Evolutionary conservation across 1,140 invertebrate genomes (phyloP), one percentile per base, ranked within the genome.

Genomic region (Parapsyche elsis): DNA sequence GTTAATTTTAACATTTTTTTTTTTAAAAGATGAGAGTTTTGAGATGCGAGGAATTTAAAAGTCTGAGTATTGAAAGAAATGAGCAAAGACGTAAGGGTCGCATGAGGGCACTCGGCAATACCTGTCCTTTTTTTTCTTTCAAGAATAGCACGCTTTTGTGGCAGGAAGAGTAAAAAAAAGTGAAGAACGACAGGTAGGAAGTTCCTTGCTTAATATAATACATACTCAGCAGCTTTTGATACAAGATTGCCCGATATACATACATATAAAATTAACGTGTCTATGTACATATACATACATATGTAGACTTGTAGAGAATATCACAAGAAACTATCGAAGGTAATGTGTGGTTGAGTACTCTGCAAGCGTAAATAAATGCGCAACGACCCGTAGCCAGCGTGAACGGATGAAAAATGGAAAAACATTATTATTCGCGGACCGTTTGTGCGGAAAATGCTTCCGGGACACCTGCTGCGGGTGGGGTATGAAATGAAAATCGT

Each of bases 21-120:
- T 9, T 7, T 16, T 10, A 7, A 67, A 23, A 21, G 21, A 67
- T 9, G 64, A 9, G 26, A 19, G 57, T 30, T 64, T 16, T 26
- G 30, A 24, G 16, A 77, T 21, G 57, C 38, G 64, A 0, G 10
- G 19, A 21, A 21, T 61, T 19, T 9, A 67, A 67, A 26, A 26
- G 21, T 14, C 19, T 26, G 24, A 26, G 12, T 24, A 26, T 67
- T 44, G 64, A 44, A 64, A n/a, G 75, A 46, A 77, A 77, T 77
- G 75, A 77, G 75, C 75, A 77, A 77, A 21, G 24, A 77, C 61
- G 64, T 59, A 77, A 77, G 75, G 75, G 75, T 77, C 21, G 53
- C n/a, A 38, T 1, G 75, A 77, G 75, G 38, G 57, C 26, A 9
- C 75, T 77, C 57, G 57, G 38, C n/a, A 59, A 59, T 77, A 77